phyloP scores from a whole-genome alignment of 2,888 invertebrate genomes.

The Brenthis daphne region DNA sequence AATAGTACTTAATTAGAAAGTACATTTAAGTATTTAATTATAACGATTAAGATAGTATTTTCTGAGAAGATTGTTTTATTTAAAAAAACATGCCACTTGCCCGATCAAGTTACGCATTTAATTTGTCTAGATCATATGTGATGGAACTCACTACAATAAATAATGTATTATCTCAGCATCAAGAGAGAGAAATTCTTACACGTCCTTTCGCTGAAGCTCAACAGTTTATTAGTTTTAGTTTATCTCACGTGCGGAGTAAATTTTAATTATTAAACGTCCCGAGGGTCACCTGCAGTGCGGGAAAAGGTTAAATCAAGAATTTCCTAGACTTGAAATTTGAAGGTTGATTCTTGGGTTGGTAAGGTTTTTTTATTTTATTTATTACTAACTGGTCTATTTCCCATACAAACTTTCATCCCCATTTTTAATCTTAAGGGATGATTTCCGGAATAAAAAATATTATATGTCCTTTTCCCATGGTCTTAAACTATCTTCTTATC shows the following conservation, averaged over 20 bases:
- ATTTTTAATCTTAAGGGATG: no score
- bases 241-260: conserved; percentile 44
- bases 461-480: no score
- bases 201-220: conserved; percentile 69
- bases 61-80: conserved; percentile 51
- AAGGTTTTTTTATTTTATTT: background rate
- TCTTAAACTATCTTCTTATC: no score
- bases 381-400: background rate
- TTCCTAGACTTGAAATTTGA: conserved; percentile 14
- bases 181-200: conserved; percentile 75
- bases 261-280: conserved; percentile 43
- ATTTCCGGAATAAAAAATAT: no score
- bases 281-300: conserved; percentile 30
- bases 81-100: conserved; percentile 48
- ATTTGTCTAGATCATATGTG: conserved; percentile 79
- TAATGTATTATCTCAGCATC: conserved; percentile 76
- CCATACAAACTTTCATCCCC: no score
- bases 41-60: conserved; percentile 15
- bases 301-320: conserved; percentile 14
- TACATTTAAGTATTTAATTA: no score
- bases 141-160: conserved; percentile 67
- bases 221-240: conserved; percentile 59
- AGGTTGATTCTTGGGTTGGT: background rate
- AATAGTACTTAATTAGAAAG: no score
- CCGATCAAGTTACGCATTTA: conserved; percentile 75